phyloP scores from a whole-genome alignment of 2,888 invertebrate genomes.

The Euproctis similis region DNA sequence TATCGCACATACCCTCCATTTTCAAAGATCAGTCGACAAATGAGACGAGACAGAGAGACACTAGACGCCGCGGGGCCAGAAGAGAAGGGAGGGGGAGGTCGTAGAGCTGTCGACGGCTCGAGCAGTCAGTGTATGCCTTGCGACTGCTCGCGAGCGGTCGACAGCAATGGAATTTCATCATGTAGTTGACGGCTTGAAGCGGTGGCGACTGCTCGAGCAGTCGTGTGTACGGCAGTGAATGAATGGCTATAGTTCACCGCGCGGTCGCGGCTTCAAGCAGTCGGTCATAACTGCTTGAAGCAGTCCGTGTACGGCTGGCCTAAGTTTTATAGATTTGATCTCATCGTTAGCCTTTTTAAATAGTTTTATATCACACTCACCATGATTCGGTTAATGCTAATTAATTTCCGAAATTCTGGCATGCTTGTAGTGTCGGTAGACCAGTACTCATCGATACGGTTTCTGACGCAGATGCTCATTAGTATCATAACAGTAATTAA shows the following conservation, averaged over 20 bases:
- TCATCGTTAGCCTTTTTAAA: too few species aligned
- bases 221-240: slow-evolving; percentile 19
- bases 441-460: too few species aligned
- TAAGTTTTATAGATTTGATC: slow-evolving; percentile 1
- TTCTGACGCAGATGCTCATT: too few species aligned
- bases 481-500: too few species aligned
- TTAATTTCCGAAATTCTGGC: too few species aligned
- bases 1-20: too few species aligned
- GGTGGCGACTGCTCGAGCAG: slow-evolving; percentile 21
- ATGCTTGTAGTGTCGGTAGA: too few species aligned
- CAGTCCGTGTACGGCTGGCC: background rate
- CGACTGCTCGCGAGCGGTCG: slow-evolving; percentile 9
- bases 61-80: background rate
- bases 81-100: too few species aligned
- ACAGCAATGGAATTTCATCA: slow-evolving; percentile 18
- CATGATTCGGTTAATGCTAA: too few species aligned
- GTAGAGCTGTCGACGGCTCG: slow-evolving; percentile 8
- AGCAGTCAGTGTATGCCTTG: slow-evolving; percentile 9
- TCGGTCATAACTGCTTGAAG: slow-evolving; percentile 2
- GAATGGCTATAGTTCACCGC: slow-evolving; percentile 13
- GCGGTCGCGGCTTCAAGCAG: slow-evolving; percentile 15
- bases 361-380: too few species aligned
- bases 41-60: too few species aligned
- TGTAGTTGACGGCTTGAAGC: slow-evolving; percentile 2
- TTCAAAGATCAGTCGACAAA: too few species aligned